Percentiles rank a stretch among this genome's conserved stretches.
phyloP scores from a whole-genome alignment of 2,797 vertebrate genomes.

The Gambusia yucatana region DNA sequence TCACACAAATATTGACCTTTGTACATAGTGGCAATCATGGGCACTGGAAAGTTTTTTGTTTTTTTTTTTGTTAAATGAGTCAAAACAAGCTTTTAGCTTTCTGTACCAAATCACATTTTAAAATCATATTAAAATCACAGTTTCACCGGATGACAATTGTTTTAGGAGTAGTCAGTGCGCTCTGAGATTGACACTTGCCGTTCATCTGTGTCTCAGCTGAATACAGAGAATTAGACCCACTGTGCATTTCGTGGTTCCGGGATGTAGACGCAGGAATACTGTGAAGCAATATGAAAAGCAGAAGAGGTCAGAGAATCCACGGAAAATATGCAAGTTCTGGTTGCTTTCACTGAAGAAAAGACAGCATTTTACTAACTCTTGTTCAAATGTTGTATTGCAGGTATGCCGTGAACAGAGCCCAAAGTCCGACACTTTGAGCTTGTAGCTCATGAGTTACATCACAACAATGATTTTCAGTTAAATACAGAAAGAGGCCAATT shows the following conservation, averaged over 20 bases:
- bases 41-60: slow-evolving; percentile 61
- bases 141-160: slow-evolving; percentile 71
- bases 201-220: slow-evolving; percentile 4
- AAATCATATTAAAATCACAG: slow-evolving; percentile 73
- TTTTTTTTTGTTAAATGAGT: no score
- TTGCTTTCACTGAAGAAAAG: not conserved
- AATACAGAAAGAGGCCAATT: not conserved
- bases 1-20: slow-evolving; percentile 61
- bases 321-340: not conserved
- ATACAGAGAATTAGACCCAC: not conserved
- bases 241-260: slow-evolving; percentile 1
- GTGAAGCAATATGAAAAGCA: slow-evolving; percentile 10
- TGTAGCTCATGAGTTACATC: not conserved
- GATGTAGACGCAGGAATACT: slow-evolving; percentile 6
- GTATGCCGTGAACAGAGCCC: slow-evolving; percentile 7
- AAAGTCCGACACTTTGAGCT: not conserved
- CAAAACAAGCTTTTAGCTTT: slow-evolving; percentile 62
- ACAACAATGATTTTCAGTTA: not conserved
- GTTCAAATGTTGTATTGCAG: slow-evolving; percentile 1
- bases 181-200: slow-evolving; percentile 16
- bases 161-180: slow-evolving; percentile 45
- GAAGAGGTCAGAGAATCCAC: not conserved
- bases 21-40: slow-evolving; percentile 68
- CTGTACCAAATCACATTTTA: slow-evolving; percentile 50
- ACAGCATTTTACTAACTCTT: not conserved